Evolutionary conservation across 2,797 vertebrate genomes (phyloP).

Genomic region (Leuciscus waleckii): DNA sequence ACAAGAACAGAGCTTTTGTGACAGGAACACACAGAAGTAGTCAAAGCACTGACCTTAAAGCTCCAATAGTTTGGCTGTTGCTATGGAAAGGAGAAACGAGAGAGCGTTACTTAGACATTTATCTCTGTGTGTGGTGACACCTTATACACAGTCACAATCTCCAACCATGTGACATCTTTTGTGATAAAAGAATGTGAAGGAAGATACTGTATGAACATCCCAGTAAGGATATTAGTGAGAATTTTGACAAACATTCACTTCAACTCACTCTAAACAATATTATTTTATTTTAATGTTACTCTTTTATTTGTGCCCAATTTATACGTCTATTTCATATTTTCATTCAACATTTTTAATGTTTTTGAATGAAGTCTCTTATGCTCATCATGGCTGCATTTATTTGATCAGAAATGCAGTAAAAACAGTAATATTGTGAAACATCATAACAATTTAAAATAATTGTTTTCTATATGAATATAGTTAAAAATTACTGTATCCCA

Average conservation of each 20-base stretch:
- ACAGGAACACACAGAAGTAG: conserved; percentile 55
- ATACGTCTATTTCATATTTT: background rate
- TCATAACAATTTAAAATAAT: background rate
- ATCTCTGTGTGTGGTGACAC: conserved; percentile 38
- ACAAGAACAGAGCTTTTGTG: conserved; percentile 28
- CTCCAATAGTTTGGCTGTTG: conserved; percentile 99
- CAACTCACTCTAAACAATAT: background rate
- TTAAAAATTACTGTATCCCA: too few species aligned
- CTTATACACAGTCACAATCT: conserved; percentile 37
- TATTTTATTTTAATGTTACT: background rate
- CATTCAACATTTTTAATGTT: background rate
- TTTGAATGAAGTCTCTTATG: background rate
- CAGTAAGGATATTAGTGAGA: background rate
- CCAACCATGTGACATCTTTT: conserved; percentile 36
- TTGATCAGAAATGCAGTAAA: background rate
- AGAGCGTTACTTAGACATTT: conserved; percentile 28
- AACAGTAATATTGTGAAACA: background rate
- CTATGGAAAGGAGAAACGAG: conserved; percentile 63
- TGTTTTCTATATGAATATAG: background rate
- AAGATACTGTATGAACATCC: background rate
- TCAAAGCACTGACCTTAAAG: conserved; percentile 96
- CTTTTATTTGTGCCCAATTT: background rate
- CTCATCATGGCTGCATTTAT: background rate
- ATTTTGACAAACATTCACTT: background rate
- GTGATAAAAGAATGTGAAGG: conserved; percentile 2